These are phyloP conservation scores for Lasioglossum albipes DNA, from an alignment of 1,140 invertebrate species.

Conservation along the genomic window DNA sequence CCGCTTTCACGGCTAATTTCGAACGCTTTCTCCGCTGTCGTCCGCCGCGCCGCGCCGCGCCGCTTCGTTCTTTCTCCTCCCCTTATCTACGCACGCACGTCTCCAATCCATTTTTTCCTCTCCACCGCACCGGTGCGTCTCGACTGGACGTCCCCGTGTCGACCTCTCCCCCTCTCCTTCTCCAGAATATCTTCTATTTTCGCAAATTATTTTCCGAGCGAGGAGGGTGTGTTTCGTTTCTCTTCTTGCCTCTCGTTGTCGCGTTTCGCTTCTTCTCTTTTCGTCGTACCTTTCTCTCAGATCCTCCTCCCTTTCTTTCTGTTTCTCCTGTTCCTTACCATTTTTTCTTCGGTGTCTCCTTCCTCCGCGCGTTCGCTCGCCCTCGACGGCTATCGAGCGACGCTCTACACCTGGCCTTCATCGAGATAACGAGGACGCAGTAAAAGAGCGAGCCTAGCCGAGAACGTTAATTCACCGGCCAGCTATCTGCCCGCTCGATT, in stretches of 20 bases:
- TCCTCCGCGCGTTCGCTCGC: background rate
- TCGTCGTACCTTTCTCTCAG: background rate
- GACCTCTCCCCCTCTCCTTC: background rate
- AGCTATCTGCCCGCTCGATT: slow-evolving; percentile 22
- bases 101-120: background rate
- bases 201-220: background rate
- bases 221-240: background rate
- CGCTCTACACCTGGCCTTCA: slow-evolving; percentile 30
- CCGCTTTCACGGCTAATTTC: slow-evolving; percentile 47
- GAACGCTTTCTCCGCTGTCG: slow-evolving; percentile 11
- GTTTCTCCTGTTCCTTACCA: background rate
- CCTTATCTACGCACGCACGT: background rate
- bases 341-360: background rate
- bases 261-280: background rate
- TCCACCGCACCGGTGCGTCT: background rate
- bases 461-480: slow-evolving; percentile 21
- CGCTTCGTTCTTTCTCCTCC: background rate
- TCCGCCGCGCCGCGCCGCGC: background rate
- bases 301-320: background rate
- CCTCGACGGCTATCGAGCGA: slow-evolving; percentile 1
- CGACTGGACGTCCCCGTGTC: background rate
- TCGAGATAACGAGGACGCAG: slow-evolving; percentile 29
- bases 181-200: background rate
- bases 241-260: background rate
- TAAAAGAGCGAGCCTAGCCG: slow-evolving; percentile 4